Percentiles rank a stretch among this genome's conserved stretches.
Evolutionary conservation across 2,888 invertebrate genomes (phyloP).

Genomic region (Sacculina carcini): DNA sequence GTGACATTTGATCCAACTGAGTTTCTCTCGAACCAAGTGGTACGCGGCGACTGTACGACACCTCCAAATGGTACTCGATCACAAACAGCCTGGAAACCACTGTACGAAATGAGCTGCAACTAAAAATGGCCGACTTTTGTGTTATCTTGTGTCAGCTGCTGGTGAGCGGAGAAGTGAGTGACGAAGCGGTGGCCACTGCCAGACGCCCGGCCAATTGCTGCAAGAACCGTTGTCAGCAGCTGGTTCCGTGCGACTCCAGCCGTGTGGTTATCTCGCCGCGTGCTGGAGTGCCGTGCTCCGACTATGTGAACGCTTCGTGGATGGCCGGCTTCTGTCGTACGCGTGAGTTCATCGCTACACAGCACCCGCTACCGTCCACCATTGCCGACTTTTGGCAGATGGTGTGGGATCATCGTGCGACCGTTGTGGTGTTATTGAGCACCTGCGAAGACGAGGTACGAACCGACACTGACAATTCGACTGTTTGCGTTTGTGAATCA

Average conservation of each 20-base stretch:
- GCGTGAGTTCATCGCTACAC: constrained; percentile 79
- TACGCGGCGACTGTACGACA: too few relatives aligned
- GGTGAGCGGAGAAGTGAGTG: too few relatives aligned
- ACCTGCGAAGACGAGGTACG: constrained; percentile 33
- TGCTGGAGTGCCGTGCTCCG: constrained; percentile 67
- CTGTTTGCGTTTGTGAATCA: too few relatives aligned
- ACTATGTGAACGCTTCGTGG: constrained; percentile 88
- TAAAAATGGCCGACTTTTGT: too few relatives aligned
- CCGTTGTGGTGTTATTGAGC: constrained; percentile 51
- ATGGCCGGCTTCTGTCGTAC: constrained; percentile 48
- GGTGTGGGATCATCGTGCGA: constrained; percentile 89
- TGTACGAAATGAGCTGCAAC: too few relatives aligned
- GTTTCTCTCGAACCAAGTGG: too few relatives aligned
- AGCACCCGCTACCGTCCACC: constrained; percentile 57
- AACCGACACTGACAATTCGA: too few relatives aligned
- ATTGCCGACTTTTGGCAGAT: constrained; percentile 75
- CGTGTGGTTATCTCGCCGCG: constrained; percentile 55
- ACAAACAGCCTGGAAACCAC: too few relatives aligned
- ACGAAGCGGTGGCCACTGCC: too few relatives aligned
- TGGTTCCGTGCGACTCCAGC: constrained; percentile 58
- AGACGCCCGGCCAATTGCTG: constrained; percentile 49
- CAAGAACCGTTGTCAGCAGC: constrained; percentile 56
- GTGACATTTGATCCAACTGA: too few relatives aligned
- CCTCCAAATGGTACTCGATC: too few relatives aligned
- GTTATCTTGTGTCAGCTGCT: too few relatives aligned